Percentiles rank a stretch among this genome's conserved stretches.
These are phyloP conservation scores for Cavia aperea DNA, from an alignment of 2,113 vertebrate species.

Conservation along the genomic window DNA sequence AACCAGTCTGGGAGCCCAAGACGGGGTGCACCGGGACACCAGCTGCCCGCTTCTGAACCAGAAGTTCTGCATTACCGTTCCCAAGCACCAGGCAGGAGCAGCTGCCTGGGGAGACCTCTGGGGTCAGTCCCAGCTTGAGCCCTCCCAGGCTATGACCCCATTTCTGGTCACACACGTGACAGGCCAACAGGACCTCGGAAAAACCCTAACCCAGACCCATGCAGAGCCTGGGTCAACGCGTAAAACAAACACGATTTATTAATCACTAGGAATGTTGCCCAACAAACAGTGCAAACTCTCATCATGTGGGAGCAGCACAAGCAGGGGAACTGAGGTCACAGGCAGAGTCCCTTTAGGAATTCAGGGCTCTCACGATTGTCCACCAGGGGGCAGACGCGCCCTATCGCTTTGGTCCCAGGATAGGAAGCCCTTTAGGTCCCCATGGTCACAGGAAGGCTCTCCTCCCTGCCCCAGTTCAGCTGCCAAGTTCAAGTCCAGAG, in stretches of 20 bases:
- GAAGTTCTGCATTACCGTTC: neutral
- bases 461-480: neutral
- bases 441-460: neutral
- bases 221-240: neutral
- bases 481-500: slow-evolving; percentile 46
- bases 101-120: neutral
- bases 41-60: neutral
- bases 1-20: neutral
- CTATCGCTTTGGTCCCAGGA: neutral
- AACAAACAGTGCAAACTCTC: slow-evolving; percentile 23
- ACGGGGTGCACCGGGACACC: neutral
- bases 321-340: neutral
- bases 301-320: neutral
- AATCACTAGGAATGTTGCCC: neutral
- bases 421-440: neutral
- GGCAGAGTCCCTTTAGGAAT: neutral
- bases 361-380: neutral
- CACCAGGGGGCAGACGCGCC: slow-evolving; percentile 45
- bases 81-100: neutral
- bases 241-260: slow-evolving; percentile 54
- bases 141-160: neutral
- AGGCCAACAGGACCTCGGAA: neutral
- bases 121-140: neutral
- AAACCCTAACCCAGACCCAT: neutral
- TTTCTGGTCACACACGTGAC: neutral